A percentile compares a stretch with the other conserved stretches of the same genome.
Evolutionary conservation across 2,797 vertebrate species (phyloP).

Genomic region (Staurois parvus): DNA sequence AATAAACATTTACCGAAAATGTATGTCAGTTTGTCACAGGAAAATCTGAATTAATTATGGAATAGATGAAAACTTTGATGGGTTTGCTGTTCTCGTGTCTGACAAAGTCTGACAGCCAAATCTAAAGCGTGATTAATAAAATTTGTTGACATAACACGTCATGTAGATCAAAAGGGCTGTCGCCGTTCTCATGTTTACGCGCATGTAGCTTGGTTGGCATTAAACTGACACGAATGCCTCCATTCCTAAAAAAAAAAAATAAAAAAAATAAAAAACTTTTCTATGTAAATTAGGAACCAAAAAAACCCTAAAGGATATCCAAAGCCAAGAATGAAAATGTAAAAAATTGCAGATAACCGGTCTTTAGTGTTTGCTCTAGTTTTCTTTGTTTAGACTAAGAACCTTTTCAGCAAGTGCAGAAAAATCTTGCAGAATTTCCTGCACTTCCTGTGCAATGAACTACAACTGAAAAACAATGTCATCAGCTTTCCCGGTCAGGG

Average conservation of each 20-base stretch:
- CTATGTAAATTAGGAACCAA: background rate
- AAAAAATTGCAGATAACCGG: too few species aligned
- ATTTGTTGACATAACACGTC: background rate
- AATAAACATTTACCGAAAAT: slow-evolving; percentile 9
- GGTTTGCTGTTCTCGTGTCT: background rate
- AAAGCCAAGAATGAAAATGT: too few species aligned
- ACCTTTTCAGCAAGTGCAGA: too few species aligned
- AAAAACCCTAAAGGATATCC: background rate
- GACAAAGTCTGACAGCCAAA: background rate
- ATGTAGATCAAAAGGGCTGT: background rate
- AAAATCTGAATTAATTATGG: background rate
- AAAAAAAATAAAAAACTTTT: background rate
- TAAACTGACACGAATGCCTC: background rate
- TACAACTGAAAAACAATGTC: too few species aligned
- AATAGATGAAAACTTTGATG: background rate
- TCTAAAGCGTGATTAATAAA: background rate
- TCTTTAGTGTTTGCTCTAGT: too few species aligned
- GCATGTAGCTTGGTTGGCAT: background rate
- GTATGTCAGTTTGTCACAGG: slow-evolving; percentile 25
- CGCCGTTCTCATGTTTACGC: background rate
- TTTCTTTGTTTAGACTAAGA: too few species aligned
- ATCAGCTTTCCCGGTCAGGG: too few species aligned
- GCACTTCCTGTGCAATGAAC: too few species aligned
- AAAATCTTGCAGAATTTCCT: too few species aligned
- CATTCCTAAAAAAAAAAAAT: background rate